Evolutionary conservation across 37 sponge, comb jelly and placozoan species (phyloP), one percentile per base, ranked within the genome.

Genomic region (Beroe forskalii): DNA sequence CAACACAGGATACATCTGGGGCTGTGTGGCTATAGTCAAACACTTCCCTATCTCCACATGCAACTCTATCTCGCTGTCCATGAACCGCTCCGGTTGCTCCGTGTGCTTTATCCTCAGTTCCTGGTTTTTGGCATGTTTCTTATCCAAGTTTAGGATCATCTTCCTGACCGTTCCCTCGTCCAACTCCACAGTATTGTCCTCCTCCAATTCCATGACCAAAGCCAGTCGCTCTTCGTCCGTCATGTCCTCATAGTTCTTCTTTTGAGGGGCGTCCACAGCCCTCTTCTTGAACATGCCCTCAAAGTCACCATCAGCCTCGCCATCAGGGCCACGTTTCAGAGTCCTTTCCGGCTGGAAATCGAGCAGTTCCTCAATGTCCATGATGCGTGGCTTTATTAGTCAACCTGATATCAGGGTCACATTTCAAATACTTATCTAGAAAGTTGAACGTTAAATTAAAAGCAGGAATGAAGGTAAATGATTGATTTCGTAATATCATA

Each of bases 1-100:
- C 31, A 98, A 62, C 0, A 92, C 72, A 12, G 94, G 93, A 67
- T 96, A 98, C 67, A 92, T 69, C 83, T 98, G 92, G 0, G 99
- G 99, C 22, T 91, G 94, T 0, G 99, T 96, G 33, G 97, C 95
- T 60, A 93, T 55, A 1, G 63, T 36, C 67, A 67, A 24, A 38
- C 61, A 91, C 89, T 93, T 93, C 90, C 96, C 94, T 22, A 98
- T 90, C 91, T 96, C 99, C 1, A 94, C 95, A 89, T 98, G 93
- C 89, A 98, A 76, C 61, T 98, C 96, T 44, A 98, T 33, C 62
- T 98, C 99, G 0, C 95, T 95, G 41, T 98, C 99, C 96, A 98
- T 95, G 67, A 98, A 98, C 93, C 93, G 93, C 42, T 94, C 93
- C 0, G 99, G 95, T 35, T 93, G 89, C 40, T 98, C 99, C 17